Conservation (phyloP, 1,140 invertebrate genomes). For the Zaprionus gabonicus region DNA sequence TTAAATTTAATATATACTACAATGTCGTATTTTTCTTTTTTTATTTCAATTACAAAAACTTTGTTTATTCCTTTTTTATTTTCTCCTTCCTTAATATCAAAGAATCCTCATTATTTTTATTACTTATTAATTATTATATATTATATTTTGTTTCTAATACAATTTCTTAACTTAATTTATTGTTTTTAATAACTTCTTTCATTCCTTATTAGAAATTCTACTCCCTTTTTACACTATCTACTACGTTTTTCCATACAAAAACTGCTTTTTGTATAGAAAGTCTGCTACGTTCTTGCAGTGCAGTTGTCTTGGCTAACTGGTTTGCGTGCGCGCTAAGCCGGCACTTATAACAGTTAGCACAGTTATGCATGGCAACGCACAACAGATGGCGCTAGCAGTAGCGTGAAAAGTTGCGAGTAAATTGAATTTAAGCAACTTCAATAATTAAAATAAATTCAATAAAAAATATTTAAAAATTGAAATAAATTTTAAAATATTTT, state of each 20-base stretch:
- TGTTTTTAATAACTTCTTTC: no score
- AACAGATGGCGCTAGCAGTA: constrained; percentile 60
- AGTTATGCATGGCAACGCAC: constrained; percentile 17
- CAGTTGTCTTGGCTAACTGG: constrained; percentile 24
- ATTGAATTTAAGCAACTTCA: not conserved
- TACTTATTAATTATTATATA: no score
- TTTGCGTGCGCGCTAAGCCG: constrained; percentile 37
- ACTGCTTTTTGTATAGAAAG: not conserved
- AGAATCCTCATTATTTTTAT: no score
- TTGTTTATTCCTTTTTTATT: no score
- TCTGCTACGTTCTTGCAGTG: constrained; percentile 12
- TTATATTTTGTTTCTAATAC: no score
- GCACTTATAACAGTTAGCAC: constrained; percentile 37
- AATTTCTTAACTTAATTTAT: no score
- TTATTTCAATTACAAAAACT: no score
- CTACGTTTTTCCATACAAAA: not conserved
- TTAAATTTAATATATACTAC: no score
- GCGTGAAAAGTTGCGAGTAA: not conserved
- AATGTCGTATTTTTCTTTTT: no score
- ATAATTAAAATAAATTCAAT: not conserved
- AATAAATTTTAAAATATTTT: not conserved
- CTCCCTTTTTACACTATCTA: not conserved
- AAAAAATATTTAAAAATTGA: not conserved
- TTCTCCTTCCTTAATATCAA: no score
- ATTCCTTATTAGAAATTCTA: not conserved